Base-by-base conservation (phyloP, 2,888 invertebrate species). In the Synanthedon formicaeformis region DNA sequence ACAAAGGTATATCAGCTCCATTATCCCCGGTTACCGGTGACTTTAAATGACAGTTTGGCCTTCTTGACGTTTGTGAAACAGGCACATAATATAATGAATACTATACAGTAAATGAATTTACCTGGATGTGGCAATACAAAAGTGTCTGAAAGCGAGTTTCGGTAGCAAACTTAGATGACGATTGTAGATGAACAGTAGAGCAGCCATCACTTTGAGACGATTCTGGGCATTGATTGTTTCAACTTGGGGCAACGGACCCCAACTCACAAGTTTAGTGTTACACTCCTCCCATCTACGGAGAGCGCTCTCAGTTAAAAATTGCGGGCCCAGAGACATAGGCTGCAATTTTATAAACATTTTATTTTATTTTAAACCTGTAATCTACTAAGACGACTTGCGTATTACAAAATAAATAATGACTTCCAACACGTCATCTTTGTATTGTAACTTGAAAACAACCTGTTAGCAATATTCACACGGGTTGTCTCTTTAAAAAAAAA, bases 191-290 rank as follows among this genome's bases (percentile, higher is more conserved):
- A 96, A 96, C 55, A 97, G 87, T 41, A 98, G 88, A 52, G 96
- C 94, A 0, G 96, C 93, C 89, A 97, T 92, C n/a, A 98, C 93
- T 75, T 93, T 92, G 60, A 95, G 90, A 56, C 97, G 90, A 78
- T 97, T 98, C 77, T 97, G 96, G 48, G 97, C 95, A 79, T 96
- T 96, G 40, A 98, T 90, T 16, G 91, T 91, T 76, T 97, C 97
- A 50, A 97, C 93, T 75, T 96, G 96, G 12, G 95, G 91, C 63
- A 95, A 89, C 11, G 98, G 98, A 0, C 98, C 97, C 93, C 97
- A 95, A 68, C 92, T 93, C 50, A 97, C 94, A 57, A 94, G 90
- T 67, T 95, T 94, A 48, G 93, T 94, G 66, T 96, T 95, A 67
- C 96, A 94, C 71, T 96, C 95, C 76, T 97, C 96, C 90, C 96